These are phyloP conservation scores for Cinclus mexicanus DNA, from an alignment of 2,113 vertebrate species.

Conservation along the genomic window DNA sequence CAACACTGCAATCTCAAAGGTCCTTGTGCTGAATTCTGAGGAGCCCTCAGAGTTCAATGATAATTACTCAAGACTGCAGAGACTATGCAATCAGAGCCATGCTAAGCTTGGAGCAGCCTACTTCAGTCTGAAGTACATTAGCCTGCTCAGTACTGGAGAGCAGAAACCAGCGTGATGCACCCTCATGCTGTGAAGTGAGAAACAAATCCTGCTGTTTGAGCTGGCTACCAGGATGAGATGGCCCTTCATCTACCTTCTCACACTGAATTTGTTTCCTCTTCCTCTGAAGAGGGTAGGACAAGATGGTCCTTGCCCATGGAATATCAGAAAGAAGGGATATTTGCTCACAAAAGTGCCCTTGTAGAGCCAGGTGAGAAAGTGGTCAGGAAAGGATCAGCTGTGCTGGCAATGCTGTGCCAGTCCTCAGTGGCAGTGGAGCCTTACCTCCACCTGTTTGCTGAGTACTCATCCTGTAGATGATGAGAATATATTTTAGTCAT, in stretches of 20 bases:
- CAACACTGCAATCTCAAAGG: rapidly evolving
- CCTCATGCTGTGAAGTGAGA: not conserved
- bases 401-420: not conserved
- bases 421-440: not conserved
- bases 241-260: not conserved
- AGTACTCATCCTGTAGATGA: not conserved
- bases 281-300: not conserved
- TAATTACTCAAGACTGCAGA: not conserved
- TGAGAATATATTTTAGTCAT: not conserved
- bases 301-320: not conserved
- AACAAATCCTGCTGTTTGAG: not conserved
- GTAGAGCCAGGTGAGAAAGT: not conserved
- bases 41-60: not conserved
- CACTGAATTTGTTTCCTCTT: not conserved
- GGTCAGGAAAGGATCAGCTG: not conserved
- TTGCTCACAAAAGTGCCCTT: not conserved
- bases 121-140: not conserved
- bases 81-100: not conserved
- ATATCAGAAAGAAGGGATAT: not conserved
- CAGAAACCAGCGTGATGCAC: not conserved
- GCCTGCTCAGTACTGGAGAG: not conserved
- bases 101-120: not conserved
- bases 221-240: not conserved
- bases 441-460: rapidly evolving
- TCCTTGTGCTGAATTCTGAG: not conserved